Conservation (phyloP, 2,888 invertebrate species). For the Emmelina monodactyla region DNA sequence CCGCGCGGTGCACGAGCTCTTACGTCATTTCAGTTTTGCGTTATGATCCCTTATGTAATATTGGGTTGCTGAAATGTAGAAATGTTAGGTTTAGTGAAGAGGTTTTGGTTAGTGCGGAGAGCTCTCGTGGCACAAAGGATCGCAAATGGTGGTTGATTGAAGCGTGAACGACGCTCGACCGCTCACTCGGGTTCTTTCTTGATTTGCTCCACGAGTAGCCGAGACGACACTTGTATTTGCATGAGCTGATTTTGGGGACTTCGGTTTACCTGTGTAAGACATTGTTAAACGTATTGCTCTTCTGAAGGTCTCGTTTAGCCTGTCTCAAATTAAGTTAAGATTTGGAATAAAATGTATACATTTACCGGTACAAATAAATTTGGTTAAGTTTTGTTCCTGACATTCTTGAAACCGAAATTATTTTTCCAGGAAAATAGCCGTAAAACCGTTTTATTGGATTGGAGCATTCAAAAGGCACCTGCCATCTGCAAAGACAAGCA, state of each 20-base stretch:
- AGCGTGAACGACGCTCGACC: conserved; percentile 58
- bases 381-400: too few species aligned
- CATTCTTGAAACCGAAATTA: too few species aligned
- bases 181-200: conserved; percentile 51
- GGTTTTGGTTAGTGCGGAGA: conserved; percentile 35
- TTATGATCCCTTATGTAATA: background rate
- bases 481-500: conserved; percentile 57
- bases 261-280: conserved; percentile 34
- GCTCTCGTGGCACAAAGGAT: conserved; percentile 47
- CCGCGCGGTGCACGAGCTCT: conserved; percentile 17
- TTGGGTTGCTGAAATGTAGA: conserved; percentile 11
- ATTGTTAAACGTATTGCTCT: too few species aligned
- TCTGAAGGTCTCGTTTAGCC: too few species aligned
- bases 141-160: conserved; percentile 60
- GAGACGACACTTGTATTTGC: conserved; percentile 60
- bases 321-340: too few species aligned
- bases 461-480: conserved; percentile 54
- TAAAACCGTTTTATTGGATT: too few species aligned
- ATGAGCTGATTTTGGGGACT: conserved; percentile 48
- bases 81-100: conserved; percentile 26
- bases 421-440: conserved; percentile 25
- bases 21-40: background rate
- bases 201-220: conserved; percentile 60
- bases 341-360: too few species aligned
- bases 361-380: too few species aligned